Conservation (phyloP, 2,888 invertebrate species). For the Shargacucullia verbasci region DNA sequence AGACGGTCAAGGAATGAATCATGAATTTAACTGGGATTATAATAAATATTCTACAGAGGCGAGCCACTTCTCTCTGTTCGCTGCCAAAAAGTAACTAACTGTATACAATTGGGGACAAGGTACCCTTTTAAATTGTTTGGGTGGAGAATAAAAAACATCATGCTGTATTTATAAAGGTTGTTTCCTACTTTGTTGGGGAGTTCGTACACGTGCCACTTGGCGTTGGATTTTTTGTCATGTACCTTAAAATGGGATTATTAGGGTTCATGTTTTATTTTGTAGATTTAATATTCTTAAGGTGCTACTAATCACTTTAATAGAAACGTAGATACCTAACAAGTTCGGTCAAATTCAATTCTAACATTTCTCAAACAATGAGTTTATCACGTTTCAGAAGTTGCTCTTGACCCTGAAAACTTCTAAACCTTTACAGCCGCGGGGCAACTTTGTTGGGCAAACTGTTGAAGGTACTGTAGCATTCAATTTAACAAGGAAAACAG, state of each 20-base stretch:
- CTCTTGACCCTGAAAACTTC: too few species aligned
- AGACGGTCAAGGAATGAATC: slow-evolving; percentile 47
- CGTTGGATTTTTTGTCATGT: too few species aligned
- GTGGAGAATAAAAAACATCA: slow-evolving; percentile 1
- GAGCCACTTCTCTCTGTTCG: slow-evolving; percentile 26
- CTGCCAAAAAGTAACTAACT: slow-evolving; percentile 17
- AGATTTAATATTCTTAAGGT: too few species aligned
- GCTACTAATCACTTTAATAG: too few species aligned
- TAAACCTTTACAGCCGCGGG: too few species aligned
- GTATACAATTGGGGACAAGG: slow-evolving; percentile 33
- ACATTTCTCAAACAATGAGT: too few species aligned
- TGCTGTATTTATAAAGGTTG: background rate
- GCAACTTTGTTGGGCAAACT: too few species aligned
- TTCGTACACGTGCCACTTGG: background rate
- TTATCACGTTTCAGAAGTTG: too few species aligned
- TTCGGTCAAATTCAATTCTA: too few species aligned
- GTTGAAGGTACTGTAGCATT: background rate
- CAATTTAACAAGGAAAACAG: background rate
- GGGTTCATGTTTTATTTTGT: too few species aligned
- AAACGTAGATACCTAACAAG: too few species aligned
- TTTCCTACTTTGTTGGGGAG: background rate
- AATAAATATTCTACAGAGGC: slow-evolving; percentile 32
- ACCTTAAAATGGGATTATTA: too few species aligned
- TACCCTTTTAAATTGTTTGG: slow-evolving; percentile 8
- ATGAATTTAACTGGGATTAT: slow-evolving; percentile 34